Conservation (phyloP, 2,113 vertebrate genomes). For the Sebastes fasciatus region DNA sequence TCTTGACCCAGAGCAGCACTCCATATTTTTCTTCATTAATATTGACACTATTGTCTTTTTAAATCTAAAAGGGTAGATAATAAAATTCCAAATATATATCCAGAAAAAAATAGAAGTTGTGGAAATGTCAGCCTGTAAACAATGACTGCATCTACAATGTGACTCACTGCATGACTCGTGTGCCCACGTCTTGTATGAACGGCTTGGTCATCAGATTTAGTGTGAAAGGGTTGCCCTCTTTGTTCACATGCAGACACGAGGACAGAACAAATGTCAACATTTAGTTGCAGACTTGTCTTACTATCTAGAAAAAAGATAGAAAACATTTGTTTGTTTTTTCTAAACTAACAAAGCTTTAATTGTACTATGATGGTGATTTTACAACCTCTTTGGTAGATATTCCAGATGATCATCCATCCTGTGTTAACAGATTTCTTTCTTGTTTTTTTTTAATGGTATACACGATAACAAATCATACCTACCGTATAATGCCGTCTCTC, state of each 20-base stretch:
- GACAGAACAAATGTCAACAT: conserved; percentile 15
- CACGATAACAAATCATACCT: no score
- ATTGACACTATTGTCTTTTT: no score
- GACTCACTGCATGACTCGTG: conserved; percentile 5
- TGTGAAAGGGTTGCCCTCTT: background rate
- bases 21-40: no score
- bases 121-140: conserved; percentile 13
- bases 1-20: no score
- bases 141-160: background rate
- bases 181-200: no score
- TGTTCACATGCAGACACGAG: background rate
- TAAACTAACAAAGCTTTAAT: no score
- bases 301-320: background rate
- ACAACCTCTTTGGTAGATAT: background rate
- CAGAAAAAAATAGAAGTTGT: background rate
- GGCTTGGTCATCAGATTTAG: conserved; percentile 13
- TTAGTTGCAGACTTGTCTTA: background rate
- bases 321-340: background rate
- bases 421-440: background rate
- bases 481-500: no score
- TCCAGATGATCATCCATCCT: background rate
- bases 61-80: no score
- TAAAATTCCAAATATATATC: background rate
- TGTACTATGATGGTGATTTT: background rate
- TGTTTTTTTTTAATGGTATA: background rate